A percentile compares a stretch with the other conserved stretches of the same genome.
Conservation (phyloP, 2,797 vertebrate species). For the Parauchenoglanis ngamensis region DNA sequence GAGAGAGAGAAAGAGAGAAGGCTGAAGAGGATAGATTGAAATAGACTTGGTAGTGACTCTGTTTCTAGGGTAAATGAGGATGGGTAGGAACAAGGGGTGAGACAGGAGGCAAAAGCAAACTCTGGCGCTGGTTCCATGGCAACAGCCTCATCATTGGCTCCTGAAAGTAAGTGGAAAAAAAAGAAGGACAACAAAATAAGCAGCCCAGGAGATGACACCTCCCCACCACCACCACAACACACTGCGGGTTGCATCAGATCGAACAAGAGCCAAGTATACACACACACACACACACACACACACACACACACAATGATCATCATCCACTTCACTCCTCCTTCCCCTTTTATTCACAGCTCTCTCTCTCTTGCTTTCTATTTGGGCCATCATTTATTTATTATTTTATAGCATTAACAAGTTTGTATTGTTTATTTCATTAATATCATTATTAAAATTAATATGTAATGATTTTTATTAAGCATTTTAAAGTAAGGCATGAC, state of each 20-base stretch:
- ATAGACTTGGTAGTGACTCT: conserved; percentile 84
- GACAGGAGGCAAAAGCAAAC: conserved; percentile 79
- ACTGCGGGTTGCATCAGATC: conserved; percentile 80
- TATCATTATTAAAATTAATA: not conserved
- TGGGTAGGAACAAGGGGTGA: conserved; percentile 79
- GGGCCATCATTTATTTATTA: not conserved
- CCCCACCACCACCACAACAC: conserved; percentile 34
- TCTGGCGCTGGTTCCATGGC: conserved; percentile 77
- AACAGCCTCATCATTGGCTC: conserved; percentile 85
- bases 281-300: conserved; percentile 77
- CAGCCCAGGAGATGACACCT: conserved; percentile 70
- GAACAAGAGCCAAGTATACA: conserved; percentile 70
- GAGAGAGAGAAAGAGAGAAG: conserved; percentile 57
- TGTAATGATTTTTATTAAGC: not conserved
- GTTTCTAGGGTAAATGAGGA: conserved; percentile 88
- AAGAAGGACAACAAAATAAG: conserved; percentile 74
- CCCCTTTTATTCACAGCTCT: not conserved
- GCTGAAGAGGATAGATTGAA: conserved; percentile 78
- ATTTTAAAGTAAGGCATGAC: not conserved
- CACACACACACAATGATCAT: conserved; percentile 30
- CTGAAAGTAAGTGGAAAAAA: conserved; percentile 67
- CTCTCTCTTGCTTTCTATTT: not conserved
- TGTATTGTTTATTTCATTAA: not conserved
- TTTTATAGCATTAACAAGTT: not conserved
- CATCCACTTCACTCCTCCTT: not conserved